Evolutionary conservation across 1,140 invertebrate species (phyloP).

Genomic region (Microplitis demolitor): DNA sequence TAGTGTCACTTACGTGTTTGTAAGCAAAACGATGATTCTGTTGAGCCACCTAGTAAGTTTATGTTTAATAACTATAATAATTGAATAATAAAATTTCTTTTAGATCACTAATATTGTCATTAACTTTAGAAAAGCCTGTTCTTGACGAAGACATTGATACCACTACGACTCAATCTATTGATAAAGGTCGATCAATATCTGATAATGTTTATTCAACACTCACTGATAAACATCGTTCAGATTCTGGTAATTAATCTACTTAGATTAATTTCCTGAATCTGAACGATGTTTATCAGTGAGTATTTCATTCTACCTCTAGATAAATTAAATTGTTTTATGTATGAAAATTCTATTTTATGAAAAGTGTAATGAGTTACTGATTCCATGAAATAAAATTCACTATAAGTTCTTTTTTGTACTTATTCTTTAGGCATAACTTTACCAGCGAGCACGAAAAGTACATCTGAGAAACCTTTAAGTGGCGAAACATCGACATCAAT

Average conservation of each 20-base stretch:
- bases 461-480: background rate
- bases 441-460: conserved; percentile 12
- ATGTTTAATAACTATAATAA: background rate
- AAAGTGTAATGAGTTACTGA: background rate
- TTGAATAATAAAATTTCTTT: no score
- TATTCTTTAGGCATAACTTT: background rate
- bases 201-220: conserved; percentile 1
- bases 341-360: background rate
- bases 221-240: background rate
- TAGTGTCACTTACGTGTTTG: background rate
- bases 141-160: background rate
- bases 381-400: background rate
- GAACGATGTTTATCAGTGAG: no score
- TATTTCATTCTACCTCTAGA: background rate
- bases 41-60: background rate
- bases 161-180: background rate
- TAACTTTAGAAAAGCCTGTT: background rate
- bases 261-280: no score
- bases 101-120: background rate
- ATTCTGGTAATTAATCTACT: conserved; percentile 4
- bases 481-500: conserved; percentile 7
- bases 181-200: background rate
- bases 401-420: background rate
- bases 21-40: background rate
- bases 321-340: background rate